Conservation (phyloP, 2,888 invertebrate genomes). For the Tipula confusa region DNA sequence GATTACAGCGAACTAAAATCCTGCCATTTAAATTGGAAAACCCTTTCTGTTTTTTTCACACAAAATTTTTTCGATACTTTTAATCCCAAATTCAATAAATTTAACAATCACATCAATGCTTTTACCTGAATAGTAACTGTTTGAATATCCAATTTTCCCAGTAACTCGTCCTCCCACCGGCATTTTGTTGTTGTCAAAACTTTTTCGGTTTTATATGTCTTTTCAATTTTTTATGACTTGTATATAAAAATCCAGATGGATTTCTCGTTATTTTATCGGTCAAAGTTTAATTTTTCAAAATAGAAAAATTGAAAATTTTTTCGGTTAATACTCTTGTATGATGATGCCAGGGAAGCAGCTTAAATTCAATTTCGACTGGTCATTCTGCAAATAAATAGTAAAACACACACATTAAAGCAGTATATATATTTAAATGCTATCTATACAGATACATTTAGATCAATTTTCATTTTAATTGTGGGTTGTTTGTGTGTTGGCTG, state of each 20-base stretch:
- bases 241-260: not conserved
- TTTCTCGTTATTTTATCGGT: not conserved
- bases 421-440: not conserved
- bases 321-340: no score
- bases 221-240: not conserved
- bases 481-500: not conserved
- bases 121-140: constrained; percentile 67
- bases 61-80: constrained; percentile 31
- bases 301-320: not conserved
- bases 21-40: no score
- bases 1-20: no score
- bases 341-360: no score
- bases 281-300: not conserved
- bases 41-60: not conserved
- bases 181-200: constrained; percentile 41
- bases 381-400: not conserved
- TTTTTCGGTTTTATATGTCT: not conserved
- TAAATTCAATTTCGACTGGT: not conserved
- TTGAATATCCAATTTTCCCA: constrained; percentile 73
- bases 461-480: not conserved
- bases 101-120: not conserved
- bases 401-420: not conserved
- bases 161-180: constrained; percentile 70
- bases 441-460: not conserved
- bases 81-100: constrained; percentile 31